Evolutionary conservation across 64 coral and sea anemone species (phyloP), one percentile per base, ranked within the genome.

Genomic region (Stichodactyla helianthus): DNA sequence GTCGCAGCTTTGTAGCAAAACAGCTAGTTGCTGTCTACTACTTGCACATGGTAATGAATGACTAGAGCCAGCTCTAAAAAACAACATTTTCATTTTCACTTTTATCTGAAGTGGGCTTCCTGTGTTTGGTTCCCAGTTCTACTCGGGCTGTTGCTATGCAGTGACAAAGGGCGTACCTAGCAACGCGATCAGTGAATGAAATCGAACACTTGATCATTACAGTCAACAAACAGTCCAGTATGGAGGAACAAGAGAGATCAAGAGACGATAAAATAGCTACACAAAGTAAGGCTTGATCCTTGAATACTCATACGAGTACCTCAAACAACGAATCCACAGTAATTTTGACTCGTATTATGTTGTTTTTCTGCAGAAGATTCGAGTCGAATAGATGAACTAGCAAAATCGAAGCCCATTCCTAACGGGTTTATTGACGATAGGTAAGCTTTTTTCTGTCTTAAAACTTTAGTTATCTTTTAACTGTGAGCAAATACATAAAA

Each of bases 341-440:
- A 5, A 84, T 84, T 13, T 17, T 86, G 22, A 58, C 16, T 60
- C 4, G 22, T 5, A 13, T 25, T 84, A 19, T 84, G 25, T 85
- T 26, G 17, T 18, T 16, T 86, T 87, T 87, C 50, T 74, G 3
- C 51, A 25, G 64, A 5, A 71, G 59, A 50, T 18, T 71, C 51
- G 14, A 77, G 35, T 22, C 20, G 93, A 84, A 91, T 99, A 35
- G 93, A 99, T 26, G 58, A 77, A 16, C 58, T 99, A 9, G 83
- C 97, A 6, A 89, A 85, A 74, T 19, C 97, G 0, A 99, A 99
- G 14, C 91, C 90, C 5, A 35, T 95, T 61, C 97, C 97, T 2
- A 60, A 54, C 18, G 97, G 97, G 4, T 99, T 99, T 55, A 84
- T 99, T 11, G 97, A 95, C 6, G 97, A 99, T 44, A 93, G 87